A percentile compares a stretch with the other conserved stretches of the same genome.
These are phyloP conservation scores for Synanthedon andrenaeformis DNA, from an alignment of 2,888 invertebrate species.

Conservation along the genomic window DNA sequence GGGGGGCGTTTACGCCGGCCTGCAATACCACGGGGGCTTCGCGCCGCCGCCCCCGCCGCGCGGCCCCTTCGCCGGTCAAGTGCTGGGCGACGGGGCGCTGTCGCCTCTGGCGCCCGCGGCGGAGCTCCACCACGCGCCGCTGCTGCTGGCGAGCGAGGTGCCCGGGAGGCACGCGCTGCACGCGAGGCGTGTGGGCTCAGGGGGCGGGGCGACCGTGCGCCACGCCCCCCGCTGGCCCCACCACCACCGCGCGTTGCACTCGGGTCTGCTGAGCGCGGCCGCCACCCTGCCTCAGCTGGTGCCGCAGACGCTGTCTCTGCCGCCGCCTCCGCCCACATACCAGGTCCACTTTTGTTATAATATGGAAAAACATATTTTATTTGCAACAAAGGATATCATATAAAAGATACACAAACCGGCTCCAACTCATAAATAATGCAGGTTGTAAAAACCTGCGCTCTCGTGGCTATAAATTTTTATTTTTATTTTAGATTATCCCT, in stretches of 20 bases:
- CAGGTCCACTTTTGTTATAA: conserved; percentile 28
- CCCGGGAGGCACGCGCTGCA: conserved; percentile 41
- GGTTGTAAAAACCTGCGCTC: too few relatives aligned
- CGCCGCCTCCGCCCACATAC: conserved; percentile 55
- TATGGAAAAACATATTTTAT: too few relatives aligned
- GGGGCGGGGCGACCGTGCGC: conserved; percentile 1
- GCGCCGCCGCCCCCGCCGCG: conserved; percentile 39
- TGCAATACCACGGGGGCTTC: conserved; percentile 49
- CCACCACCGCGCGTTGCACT: conserved; percentile 76
- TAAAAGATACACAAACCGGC: too few relatives aligned
- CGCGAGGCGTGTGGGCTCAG: conserved; percentile 14
- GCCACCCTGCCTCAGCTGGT: conserved; percentile 47
- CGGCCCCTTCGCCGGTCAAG: conserved; percentile 50
- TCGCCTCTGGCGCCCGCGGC: conserved; percentile 39
- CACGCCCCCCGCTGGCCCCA: conserved; percentile 11
- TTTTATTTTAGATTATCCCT: too few relatives aligned
- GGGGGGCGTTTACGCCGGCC: conserved; percentile 60
- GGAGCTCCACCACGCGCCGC: conserved; percentile 47
- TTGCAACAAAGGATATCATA: too few relatives aligned
- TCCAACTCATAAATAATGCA: not conserved
- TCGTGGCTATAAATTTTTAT: too few relatives aligned
- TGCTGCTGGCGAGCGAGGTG: conserved; percentile 50
- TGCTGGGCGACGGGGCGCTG: conserved; percentile 27
- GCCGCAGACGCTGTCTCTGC: conserved; percentile 37
- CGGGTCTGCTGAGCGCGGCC: conserved; percentile 51